Conservation (phyloP, 2,888 invertebrate species). For the Agrotis ipsilon region DNA sequence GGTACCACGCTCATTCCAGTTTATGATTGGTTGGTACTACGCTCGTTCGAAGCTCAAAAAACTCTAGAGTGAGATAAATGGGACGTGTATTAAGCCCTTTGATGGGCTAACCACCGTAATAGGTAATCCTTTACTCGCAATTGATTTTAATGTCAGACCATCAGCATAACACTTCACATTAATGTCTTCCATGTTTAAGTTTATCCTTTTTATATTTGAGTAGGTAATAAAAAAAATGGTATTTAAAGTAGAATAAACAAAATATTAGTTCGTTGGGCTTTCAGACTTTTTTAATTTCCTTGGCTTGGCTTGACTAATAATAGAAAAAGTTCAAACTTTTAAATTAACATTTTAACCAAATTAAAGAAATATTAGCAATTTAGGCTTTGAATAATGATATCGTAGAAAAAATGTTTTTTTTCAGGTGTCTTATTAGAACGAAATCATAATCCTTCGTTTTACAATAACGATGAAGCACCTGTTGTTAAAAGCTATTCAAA, state of each 20-base stretch:
- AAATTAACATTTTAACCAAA: not conserved
- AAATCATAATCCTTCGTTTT: not conserved
- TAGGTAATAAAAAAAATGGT: not conserved
- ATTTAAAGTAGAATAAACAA: not conserved
- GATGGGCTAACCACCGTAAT: constrained; percentile 8
- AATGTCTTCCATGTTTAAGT: constrained; percentile 17
- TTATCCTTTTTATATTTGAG: not conserved
- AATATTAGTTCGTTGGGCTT: not conserved
- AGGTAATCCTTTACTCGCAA: constrained; percentile 35
- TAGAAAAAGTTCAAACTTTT: not conserved
- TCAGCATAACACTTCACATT: constrained; percentile 16
- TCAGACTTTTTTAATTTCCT: not conserved
- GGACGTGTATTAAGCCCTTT: constrained; percentile 10
- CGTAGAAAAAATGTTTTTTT: not conserved
- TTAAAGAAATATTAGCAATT: too few relatives aligned
- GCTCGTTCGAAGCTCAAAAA: not conserved
- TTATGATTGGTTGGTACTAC: not conserved
- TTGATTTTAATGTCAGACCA: constrained; percentile 29
- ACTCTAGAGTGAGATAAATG: constrained; percentile 12
- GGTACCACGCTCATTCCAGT: too few relatives aligned
- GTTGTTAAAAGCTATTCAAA: not conserved
- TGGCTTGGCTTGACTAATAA: not conserved
- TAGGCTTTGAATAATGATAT: not conserved
- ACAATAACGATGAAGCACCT: not conserved
- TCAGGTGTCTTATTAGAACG: not conserved